phyloP scores from a whole-genome alignment of 2,113 vertebrate species.

The Electrona antarctica region DNA sequence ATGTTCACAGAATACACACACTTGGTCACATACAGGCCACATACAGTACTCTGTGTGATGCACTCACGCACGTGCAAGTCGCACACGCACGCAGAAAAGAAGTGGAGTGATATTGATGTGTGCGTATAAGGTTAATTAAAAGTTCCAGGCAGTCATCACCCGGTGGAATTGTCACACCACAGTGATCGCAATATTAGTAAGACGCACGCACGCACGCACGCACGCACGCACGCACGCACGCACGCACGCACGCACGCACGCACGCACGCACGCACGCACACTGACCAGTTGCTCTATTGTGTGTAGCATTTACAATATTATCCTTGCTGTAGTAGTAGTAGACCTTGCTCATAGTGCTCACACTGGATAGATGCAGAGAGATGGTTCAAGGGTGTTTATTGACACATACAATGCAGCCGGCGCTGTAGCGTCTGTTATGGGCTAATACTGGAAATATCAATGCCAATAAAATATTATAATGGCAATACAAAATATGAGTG shows the following conservation, averaged over 20 bases:
- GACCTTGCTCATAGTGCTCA: too few relatives aligned
- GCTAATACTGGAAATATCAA: too few relatives aligned
- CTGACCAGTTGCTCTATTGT: background rate
- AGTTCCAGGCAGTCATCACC: conserved; percentile 58
- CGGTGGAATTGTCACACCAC: conserved; percentile 27
- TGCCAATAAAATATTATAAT: too few relatives aligned
- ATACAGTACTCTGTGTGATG: background rate
- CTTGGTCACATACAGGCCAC: background rate
- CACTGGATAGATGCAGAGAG: too few relatives aligned
- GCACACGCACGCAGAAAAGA: background rate
- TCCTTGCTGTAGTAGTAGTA: too few relatives aligned
- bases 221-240: conserved; percentile 6
- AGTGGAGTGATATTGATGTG: conserved; percentile 65
- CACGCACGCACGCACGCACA: background rate
- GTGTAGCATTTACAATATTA: too few relatives aligned
- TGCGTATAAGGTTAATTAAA: conserved; percentile 70
- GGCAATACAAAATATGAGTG: too few relatives aligned
- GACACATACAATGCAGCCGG: too few relatives aligned
- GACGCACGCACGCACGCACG: conserved; percentile 43
- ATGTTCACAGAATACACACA: background rate
- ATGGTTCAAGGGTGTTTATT: too few relatives aligned
- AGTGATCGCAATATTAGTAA: conserved; percentile 45
- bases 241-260: conserved; percentile 4
- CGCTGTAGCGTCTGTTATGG: too few relatives aligned
- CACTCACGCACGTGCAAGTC: conserved; percentile 1